Base-by-base conservation (phyloP, 2,888 invertebrate species). In the Ommatoiulus sabulosus region DNA sequence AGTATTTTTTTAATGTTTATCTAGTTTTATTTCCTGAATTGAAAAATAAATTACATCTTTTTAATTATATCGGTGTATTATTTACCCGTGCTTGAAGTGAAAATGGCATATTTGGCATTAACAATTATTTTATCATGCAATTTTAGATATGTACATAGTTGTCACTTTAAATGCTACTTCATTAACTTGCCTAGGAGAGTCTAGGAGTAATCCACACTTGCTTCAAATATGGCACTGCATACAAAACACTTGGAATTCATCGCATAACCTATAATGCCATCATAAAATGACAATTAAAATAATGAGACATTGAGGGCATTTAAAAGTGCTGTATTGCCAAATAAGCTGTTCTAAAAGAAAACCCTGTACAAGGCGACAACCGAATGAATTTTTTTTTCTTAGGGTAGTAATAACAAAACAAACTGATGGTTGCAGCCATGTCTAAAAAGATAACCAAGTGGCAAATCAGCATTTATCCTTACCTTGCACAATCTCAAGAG, bases 21-120 rank as follows among this genome's bases (percentile, higher is more conserved):
- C 20, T 24, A 80, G 80, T 80, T 80, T 80, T 80, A 80, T 80
- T 80, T 80, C 35, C 15, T 80, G 12, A 43, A 80, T 80, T 80
- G 6, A 80, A 35, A 63, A 80, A 80, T 80, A 80, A 80, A 80
- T 35, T 80, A 80, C 80, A 80, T 43, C 15, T 63, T 17, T 80
- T 24, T 2, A 80, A 80, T 3, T 35, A 80, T 80, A 43, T 43
- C 0, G 80, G 1, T 80, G 24, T 15, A 24, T 15, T 80, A 80
- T 80, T 80, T 80, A 80, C 80, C 80, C 24, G 80, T 80, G 35
- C 35, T 35, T 43, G 10, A 3, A 80, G 35, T 43, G 80, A 35
- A 12, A 80, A 80, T 80, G 35, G 35, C 80, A 80, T 35, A 24
- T 24, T 72, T 72, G 72, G 72, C 20, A 72, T 24, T 80, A 80